These are phyloP conservation scores for Gallinago paraguaiae DNA, from an alignment of 2,113 vertebrate genomes.

Conservation along the genomic window DNA sequence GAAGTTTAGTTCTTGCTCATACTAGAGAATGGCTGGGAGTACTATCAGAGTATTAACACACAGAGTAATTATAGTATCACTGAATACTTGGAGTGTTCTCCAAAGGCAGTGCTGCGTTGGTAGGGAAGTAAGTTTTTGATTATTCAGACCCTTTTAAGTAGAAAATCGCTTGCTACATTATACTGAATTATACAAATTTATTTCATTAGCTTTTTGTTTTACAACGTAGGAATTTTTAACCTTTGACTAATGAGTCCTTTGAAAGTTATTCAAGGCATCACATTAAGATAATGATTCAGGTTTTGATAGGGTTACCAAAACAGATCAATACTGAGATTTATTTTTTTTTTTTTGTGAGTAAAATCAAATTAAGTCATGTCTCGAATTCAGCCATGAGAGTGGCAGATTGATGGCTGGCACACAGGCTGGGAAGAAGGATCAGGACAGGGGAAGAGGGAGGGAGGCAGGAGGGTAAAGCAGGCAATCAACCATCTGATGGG, in stretches of 20 bases:
- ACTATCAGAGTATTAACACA: not conserved
- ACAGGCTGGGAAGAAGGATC: not conserved
- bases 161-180: not conserved
- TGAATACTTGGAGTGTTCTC: not conserved
- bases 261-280: not conserved
- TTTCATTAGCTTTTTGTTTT: not conserved
- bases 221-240: not conserved
- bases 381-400: not conserved
- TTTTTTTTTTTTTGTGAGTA: not conserved
- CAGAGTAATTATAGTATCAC: not conserved
- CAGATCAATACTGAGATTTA: not conserved
- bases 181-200: not conserved
- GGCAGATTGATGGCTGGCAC: not conserved
- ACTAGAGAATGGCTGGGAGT: not conserved
- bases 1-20: not conserved
- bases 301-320: not conserved
- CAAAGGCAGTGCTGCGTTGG: not conserved
- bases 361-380: not conserved
- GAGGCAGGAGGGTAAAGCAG: not conserved
- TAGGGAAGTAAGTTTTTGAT: not conserved
- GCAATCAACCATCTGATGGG: not conserved
- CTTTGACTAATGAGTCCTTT: not conserved
- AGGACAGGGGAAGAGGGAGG: not conserved
- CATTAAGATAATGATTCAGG: not conserved
- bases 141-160: not conserved